phyloP scores from a whole-genome alignment of 2,797 vertebrate genomes.

The Dicrostonyx torquatus region DNA sequence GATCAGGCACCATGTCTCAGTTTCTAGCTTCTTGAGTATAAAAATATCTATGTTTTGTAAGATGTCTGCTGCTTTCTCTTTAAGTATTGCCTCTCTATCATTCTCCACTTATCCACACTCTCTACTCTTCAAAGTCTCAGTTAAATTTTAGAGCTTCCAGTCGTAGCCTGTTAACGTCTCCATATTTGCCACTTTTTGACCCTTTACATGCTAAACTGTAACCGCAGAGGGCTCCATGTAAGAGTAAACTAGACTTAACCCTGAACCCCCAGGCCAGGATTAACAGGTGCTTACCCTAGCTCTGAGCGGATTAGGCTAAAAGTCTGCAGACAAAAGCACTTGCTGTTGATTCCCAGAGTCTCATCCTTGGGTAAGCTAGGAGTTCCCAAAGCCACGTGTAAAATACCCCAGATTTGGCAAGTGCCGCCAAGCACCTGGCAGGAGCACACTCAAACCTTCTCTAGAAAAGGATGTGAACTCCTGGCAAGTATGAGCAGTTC shows the following conservation, averaged over 20 bases:
- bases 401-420: neutral
- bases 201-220: neutral
- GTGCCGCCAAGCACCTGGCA: neutral
- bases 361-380: neutral
- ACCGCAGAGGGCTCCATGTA: neutral
- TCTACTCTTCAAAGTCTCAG: neutral
- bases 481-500: neutral
- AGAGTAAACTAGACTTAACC: slow-evolving; percentile 24
- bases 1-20: no score
- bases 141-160: slow-evolving; percentile 4
- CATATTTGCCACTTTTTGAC: slow-evolving; percentile 21
- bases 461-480: neutral
- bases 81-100: neutral
- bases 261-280: neutral
- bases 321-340: neutral
- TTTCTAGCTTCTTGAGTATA: slow-evolving; percentile 20
- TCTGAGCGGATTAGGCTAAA: neutral
- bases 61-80: neutral
- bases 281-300: neutral
- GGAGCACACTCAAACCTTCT: neutral
- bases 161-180: neutral
- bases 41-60: slow-evolving; percentile 20
- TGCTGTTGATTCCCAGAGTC: neutral
- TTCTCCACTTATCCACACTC: neutral
- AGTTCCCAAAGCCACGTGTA: neutral